Evolutionary conservation across 2,888 invertebrate genomes (phyloP).

Genomic region (Pseudanteris insignis): DNA sequence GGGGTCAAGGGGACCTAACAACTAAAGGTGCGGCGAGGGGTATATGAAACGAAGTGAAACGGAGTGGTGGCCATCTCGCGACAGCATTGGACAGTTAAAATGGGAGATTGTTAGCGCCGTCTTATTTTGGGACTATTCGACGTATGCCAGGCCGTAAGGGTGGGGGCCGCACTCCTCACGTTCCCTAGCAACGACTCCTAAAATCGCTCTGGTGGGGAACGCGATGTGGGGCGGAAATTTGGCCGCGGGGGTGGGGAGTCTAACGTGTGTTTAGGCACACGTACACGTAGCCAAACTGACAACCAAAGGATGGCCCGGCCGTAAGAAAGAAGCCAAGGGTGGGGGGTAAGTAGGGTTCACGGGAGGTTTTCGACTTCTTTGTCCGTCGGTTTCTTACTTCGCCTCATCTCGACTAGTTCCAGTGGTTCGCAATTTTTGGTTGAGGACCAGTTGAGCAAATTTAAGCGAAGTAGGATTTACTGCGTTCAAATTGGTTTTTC

Average conservation of each 20-base stretch:
- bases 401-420: slow-evolving; percentile 62
- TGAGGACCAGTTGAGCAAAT: slow-evolving; percentile 11
- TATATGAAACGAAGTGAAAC: slow-evolving; percentile 18
- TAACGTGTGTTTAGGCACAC: slow-evolving; percentile 64
- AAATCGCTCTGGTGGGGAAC: slow-evolving; percentile 41
- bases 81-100: slow-evolving; percentile 52
- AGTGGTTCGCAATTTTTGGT: slow-evolving; percentile 63
- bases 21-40: too few species aligned
- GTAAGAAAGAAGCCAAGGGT: slow-evolving; percentile 53
- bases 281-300: slow-evolving; percentile 43
- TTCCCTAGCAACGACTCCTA: slow-evolving; percentile 65
- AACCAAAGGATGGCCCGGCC: slow-evolving; percentile 52
- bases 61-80: slow-evolving; percentile 19
- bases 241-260: slow-evolving; percentile 53
- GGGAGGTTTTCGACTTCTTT: slow-evolving; percentile 66
- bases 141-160: slow-evolving; percentile 44
- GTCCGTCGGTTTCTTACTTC: slow-evolving; percentile 48
- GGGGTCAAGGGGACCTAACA: too few species aligned
- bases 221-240: slow-evolving; percentile 33
- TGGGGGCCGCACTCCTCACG: slow-evolving; percentile 49
- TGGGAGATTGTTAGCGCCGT: slow-evolving; percentile 48
- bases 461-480: too few species aligned
- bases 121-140: slow-evolving; percentile 65
- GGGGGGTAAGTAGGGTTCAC: slow-evolving; percentile 67
- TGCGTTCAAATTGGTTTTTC: too few species aligned